Conservation (phyloP, 2,888 invertebrate species). For the Troides helena region DNA sequence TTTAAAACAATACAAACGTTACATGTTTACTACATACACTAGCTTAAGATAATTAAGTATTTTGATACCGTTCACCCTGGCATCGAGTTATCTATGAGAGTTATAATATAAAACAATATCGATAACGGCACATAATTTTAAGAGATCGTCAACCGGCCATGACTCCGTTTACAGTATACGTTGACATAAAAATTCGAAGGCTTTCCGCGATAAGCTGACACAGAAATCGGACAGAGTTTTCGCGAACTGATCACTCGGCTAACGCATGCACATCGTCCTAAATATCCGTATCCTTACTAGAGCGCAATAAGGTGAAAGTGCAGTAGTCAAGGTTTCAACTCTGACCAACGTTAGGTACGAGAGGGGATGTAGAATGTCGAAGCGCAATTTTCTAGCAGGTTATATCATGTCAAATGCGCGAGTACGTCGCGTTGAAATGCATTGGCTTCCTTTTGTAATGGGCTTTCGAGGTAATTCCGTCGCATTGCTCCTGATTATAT, state of each 20-base stretch:
- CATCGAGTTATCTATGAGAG: constrained; percentile 55
- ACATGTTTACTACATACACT: neutral
- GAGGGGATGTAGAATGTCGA: constrained; percentile 30
- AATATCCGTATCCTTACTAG: constrained; percentile 33
- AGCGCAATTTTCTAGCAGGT: constrained; percentile 17
- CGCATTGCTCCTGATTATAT: constrained; percentile 23
- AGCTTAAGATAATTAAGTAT: constrained; percentile 29
- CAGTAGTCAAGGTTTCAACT: constrained; percentile 56
- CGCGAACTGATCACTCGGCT: constrained; percentile 31
- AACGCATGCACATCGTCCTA: constrained; percentile 30
- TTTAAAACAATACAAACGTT: neutral
- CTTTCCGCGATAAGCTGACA: constrained; percentile 69
- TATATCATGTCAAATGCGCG: constrained; percentile 16
- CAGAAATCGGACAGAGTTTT: constrained; percentile 44
- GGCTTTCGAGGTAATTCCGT: constrained; percentile 27
- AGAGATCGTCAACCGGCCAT: constrained; percentile 77
- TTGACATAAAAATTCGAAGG: constrained; percentile 61
- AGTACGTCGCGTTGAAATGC: constrained; percentile 10
- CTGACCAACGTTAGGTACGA: constrained; percentile 42
- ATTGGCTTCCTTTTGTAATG: constrained; percentile 29
- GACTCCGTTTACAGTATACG: constrained; percentile 67
- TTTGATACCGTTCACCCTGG: constrained; percentile 40
- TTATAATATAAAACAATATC: constrained; percentile 48
- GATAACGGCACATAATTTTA: constrained; percentile 73
- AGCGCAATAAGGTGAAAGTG: constrained; percentile 62